phyloP scores from a whole-genome alignment of 1,140 invertebrate genomes.

The Micrasema minimum region DNA sequence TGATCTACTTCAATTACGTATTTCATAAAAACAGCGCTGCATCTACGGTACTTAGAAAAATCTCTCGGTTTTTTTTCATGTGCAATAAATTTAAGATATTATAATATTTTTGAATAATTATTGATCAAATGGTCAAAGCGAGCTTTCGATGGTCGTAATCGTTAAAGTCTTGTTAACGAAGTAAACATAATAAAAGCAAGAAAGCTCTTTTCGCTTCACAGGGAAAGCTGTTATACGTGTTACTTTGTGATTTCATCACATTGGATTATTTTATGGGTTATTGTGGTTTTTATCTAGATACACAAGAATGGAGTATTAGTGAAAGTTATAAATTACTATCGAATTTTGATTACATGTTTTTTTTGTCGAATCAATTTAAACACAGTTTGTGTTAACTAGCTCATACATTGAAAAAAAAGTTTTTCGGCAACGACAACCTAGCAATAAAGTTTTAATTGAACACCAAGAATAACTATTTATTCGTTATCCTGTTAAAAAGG shows the following conservation, averaged over 20 bases:
- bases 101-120: conserved; percentile 20
- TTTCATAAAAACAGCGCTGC: not conserved
- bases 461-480: no score
- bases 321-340: not conserved
- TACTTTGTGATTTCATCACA: conserved; percentile 14
- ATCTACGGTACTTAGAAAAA: not conserved
- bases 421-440: no score
- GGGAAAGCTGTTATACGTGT: not conserved
- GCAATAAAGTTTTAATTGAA: no score
- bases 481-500: no score
- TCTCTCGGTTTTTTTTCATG: conserved; percentile 10
- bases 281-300: not conserved
- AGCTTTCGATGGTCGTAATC: conserved; percentile 20
- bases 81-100: conserved; percentile 10
- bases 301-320: no score
- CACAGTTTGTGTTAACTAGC: not conserved
- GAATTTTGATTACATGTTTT: not conserved
- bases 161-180: conserved; percentile 29
- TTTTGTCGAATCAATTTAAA: not conserved
- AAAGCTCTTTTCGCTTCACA: conserved; percentile 25
- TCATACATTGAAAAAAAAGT: no score
- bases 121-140: conserved; percentile 19
- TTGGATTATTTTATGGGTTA: not conserved
- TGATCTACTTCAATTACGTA: no score
- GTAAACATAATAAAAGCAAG: conserved; percentile 41